These are phyloP conservation scores for Lamproptera curius DNA, from an alignment of 2,888 invertebrate genomes.

Conservation along the genomic window DNA sequence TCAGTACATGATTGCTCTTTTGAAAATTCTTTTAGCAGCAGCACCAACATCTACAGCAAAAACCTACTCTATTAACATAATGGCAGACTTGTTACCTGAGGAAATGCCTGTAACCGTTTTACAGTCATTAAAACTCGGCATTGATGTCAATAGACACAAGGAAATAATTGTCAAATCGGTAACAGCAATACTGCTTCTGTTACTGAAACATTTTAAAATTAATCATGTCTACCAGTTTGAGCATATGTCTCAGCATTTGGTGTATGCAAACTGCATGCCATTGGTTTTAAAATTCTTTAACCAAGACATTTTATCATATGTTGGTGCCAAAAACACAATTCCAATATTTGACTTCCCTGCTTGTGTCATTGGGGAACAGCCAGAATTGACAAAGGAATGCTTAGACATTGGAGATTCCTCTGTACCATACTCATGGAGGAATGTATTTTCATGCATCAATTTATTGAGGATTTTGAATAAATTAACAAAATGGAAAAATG, in stretches of 20 bases:
- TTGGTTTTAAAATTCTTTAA: conserved; percentile 99
- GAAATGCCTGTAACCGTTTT: conserved; percentile 98
- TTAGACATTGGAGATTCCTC: conserved; percentile 91
- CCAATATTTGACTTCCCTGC: conserved; percentile 96
- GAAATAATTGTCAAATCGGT: conserved; percentile 99
- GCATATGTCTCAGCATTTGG: conserved; percentile 98
- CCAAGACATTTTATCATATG: conserved; percentile 96
- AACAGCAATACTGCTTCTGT: conserved; percentile 91
- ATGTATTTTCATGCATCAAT: conserved; percentile 98
- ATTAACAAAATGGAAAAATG: conserved; percentile 99
- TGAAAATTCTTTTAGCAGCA: conserved; percentile 97
- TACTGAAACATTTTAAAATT: conserved; percentile 97
- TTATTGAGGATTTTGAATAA: conserved; percentile 97
- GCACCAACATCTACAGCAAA: conserved; percentile 99
- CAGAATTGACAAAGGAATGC: conserved; percentile 94
- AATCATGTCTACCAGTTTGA: conserved; percentile 99
- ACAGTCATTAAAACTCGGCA: conserved; percentile 96
- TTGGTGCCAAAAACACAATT: conserved; percentile 95
- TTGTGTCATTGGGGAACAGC: conserved; percentile 96
- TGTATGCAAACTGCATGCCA: conserved; percentile 99
- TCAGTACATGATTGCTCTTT: conserved; percentile 97
- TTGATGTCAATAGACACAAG: conserved; percentile 98
- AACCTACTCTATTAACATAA: conserved; percentile 97
- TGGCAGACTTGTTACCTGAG: conserved; percentile 98
- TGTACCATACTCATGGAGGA: conserved; percentile 95